Conservation (phyloP, 2,113 vertebrate genomes). For the Pituophis catenifer region DNA sequence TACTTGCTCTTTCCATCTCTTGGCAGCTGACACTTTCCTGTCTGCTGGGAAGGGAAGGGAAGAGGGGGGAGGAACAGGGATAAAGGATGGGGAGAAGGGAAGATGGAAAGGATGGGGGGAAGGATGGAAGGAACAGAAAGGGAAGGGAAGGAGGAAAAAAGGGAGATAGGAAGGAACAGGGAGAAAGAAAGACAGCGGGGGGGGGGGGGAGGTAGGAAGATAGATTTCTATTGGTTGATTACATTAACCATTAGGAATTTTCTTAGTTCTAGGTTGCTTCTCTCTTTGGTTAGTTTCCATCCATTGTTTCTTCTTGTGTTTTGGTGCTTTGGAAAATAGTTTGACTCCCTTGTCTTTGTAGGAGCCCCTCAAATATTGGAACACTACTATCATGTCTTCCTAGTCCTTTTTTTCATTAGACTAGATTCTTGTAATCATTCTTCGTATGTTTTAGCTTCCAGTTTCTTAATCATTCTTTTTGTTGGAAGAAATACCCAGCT, state of each 20-base stretch:
- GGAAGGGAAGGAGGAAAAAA: background rate
- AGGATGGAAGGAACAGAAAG: background rate
- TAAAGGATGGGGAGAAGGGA: background rate
- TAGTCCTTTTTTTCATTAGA: background rate
- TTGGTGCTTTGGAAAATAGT: background rate
- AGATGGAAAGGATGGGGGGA: background rate
- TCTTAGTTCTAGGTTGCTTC: background rate
- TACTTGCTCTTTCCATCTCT: background rate
- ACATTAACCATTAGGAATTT: background rate
- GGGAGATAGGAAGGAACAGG: background rate
- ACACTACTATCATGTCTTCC: background rate
- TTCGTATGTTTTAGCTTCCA: background rate
- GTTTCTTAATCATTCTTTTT: background rate
- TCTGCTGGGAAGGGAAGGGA: background rate
- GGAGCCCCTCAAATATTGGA: background rate
- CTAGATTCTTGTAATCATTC: background rate
- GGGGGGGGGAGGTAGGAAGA: background rate
- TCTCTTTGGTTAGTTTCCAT: background rate
- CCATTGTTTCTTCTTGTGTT: background rate
- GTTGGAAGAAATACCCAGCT: too few relatives aligned
- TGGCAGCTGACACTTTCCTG: background rate
- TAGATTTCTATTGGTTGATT: background rate
- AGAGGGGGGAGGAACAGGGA: background rate
- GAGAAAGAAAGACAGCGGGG: too few relatives aligned
- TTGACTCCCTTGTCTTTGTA: background rate